Percentiles rank a stretch among this genome's conserved stretches.
Evolutionary conservation across 1,140 invertebrate genomes (phyloP).

Genomic region (Lycorma delicatula): DNA sequence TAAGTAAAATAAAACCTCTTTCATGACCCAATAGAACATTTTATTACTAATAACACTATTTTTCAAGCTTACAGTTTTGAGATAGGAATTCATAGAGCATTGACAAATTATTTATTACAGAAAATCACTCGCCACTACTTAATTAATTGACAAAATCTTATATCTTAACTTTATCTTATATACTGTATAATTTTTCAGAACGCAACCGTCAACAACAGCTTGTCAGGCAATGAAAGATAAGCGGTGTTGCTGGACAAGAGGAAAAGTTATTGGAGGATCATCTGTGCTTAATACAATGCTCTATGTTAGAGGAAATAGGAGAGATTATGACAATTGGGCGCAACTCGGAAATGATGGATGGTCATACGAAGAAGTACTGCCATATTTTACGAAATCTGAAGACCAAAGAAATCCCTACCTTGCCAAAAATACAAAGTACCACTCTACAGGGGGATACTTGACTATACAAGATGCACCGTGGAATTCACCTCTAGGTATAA

Average conservation of each 20-base stretch:
- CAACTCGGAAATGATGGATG: constrained; percentile 78
- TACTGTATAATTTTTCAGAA: too few species aligned
- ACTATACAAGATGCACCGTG: constrained; percentile 73
- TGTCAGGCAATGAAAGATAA: constrained; percentile 76
- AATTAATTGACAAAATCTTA: too few species aligned
- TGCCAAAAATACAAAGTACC: constrained; percentile 58
- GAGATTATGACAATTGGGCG: constrained; percentile 87
- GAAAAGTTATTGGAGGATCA: constrained; percentile 64
- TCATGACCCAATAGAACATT: too few species aligned
- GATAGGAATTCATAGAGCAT: too few species aligned
- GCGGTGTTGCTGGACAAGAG: constrained; percentile 74
- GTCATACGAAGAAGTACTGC: constrained; percentile 77
- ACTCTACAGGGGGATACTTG: constrained; percentile 64
- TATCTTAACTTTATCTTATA: too few species aligned
- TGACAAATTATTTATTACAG: too few species aligned
- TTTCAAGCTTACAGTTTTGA: too few species aligned
- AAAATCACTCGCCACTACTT: too few species aligned
- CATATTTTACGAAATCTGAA: constrained; percentile 81
- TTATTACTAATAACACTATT: too few species aligned
- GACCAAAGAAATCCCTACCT: constrained; percentile 76
- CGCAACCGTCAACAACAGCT: constrained; percentile 73
- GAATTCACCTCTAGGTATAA: constrained; percentile 59
- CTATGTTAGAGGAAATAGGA: constrained; percentile 81
- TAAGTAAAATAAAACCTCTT: too few species aligned
- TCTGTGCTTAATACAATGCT: constrained; percentile 83